Evolutionary conservation across 2,113 vertebrate species (phyloP), one percentile per base, ranked within the genome.

Genomic region (Copsychus sechellarum): DNA sequence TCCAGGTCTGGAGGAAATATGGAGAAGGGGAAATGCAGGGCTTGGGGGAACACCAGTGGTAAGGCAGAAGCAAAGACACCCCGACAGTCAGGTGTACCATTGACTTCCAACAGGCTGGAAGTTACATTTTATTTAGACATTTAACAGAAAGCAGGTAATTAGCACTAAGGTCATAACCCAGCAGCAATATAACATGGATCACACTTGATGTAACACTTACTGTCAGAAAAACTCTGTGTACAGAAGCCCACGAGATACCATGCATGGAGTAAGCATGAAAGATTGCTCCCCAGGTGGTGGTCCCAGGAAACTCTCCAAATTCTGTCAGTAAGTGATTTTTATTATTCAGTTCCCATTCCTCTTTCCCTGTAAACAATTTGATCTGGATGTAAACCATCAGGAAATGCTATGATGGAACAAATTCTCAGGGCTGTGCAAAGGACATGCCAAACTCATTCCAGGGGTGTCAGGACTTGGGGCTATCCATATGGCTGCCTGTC

Each of bases 111-210:
- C 57, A 74, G 57, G 42, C 7, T 78, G 72, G 81, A 60, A 94
- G 84, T 80, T 80, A 80, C 33, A 77, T 90, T 97, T 96, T 97
- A 95, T 95, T 96, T 40, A 66, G 84, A 95, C 62, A 81, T 88
- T 90, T 70, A 86, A 95, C 89, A 84, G 84, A 97, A 94, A 93
- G 60, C 93, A 95, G 23, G 25, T 95, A 90, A 90, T 77, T 54
- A 91, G 57, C 72, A 60, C 57, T 56, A 45, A 83, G 31, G 34
- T 83, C 60, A 77, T 88, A 87, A 82, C 78, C 3, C 81, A 94
- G 80, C 50, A 62, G 62, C 58, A 82, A 72, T 53, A 65, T 40
- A 81, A 79, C 83, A 93, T 23, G 76, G 57, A 84, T 60, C 77
- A 60, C 60, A 93, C 22, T 53, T 58, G 43, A 86, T 91, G 79